Conservation (phyloP, 2,113 vertebrate genomes). For the Hemiscyllium ocellatum region DNA sequence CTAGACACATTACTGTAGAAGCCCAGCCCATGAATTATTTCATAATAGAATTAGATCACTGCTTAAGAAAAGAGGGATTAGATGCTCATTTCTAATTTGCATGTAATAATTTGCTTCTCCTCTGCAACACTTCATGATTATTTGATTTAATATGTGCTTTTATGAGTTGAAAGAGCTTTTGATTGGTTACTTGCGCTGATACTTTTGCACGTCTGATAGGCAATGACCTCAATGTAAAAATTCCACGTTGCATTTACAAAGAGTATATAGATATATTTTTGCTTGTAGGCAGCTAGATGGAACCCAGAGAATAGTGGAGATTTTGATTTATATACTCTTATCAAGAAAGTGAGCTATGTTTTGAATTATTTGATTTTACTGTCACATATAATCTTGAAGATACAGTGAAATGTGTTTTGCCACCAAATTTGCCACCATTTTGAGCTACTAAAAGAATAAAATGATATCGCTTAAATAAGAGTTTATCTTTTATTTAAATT, state of each 20-base stretch:
- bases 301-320: not conserved
- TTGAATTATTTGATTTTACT: too few relatives aligned
- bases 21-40: not conserved
- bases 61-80: not conserved
- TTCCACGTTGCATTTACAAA: not conserved
- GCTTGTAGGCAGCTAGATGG: not conserved
- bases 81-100: not conserved
- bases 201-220: not conserved
- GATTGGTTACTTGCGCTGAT: not conserved
- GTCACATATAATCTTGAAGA: too few relatives aligned
- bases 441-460: too few relatives aligned
- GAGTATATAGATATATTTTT: not conserved
- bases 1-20: not conserved
- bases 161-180: not conserved
- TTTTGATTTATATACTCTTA: not conserved
- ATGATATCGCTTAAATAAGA: too few relatives aligned
- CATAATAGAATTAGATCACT: not conserved
- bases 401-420: too few relatives aligned
- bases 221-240: not conserved
- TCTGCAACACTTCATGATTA: not conserved
- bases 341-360: not conserved
- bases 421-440: too few relatives aligned
- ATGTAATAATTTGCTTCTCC: not conserved
- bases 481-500: too few relatives aligned
- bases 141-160: not conserved